Percentiles rank a stretch among this genome's conserved stretches.
phyloP scores from a whole-genome alignment of 2,113 vertebrate species.

The Eublepharis macularius region DNA sequence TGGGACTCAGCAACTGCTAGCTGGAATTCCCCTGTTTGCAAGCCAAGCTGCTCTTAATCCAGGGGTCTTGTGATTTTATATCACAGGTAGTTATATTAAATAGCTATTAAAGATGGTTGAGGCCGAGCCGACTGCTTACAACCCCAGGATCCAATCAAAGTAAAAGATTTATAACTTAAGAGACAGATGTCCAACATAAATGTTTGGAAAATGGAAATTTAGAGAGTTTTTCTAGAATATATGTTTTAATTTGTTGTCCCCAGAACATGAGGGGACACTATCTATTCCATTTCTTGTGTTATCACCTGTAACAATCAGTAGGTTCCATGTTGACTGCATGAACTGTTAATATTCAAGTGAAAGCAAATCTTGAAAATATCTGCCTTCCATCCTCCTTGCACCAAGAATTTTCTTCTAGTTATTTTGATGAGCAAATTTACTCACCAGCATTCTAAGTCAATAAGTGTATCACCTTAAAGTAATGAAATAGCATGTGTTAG shows the following conservation, averaged over 20 bases:
- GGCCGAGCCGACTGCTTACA: too few species aligned
- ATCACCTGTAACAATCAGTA: background rate
- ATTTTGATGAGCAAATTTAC: background rate
- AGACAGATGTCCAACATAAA: background rate
- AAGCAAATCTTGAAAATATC: background rate
- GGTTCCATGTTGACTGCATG: background rate
- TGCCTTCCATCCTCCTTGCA: background rate
- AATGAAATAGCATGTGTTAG: background rate
- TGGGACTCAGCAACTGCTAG: too few species aligned
- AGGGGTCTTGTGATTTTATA: too few species aligned
- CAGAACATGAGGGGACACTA: too few species aligned
- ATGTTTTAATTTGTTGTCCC: background rate
- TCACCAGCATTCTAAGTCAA: conserved; percentile 1
- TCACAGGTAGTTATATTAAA: too few species aligned
- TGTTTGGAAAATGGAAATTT: conserved; percentile 22
- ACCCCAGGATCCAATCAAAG: background rate
- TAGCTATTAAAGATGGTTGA: too few species aligned
- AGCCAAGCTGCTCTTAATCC: too few species aligned
- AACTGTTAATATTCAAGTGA: background rate
- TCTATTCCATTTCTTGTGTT: background rate
- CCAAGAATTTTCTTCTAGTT: background rate
- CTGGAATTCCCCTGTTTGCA: too few species aligned
- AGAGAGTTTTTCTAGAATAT: background rate
- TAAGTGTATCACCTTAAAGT: background rate
- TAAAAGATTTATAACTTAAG: conserved; percentile 18